Evolutionary conservation across 2,113 vertebrate genomes (phyloP).

Genomic region (Gorilla gorilla): DNA sequence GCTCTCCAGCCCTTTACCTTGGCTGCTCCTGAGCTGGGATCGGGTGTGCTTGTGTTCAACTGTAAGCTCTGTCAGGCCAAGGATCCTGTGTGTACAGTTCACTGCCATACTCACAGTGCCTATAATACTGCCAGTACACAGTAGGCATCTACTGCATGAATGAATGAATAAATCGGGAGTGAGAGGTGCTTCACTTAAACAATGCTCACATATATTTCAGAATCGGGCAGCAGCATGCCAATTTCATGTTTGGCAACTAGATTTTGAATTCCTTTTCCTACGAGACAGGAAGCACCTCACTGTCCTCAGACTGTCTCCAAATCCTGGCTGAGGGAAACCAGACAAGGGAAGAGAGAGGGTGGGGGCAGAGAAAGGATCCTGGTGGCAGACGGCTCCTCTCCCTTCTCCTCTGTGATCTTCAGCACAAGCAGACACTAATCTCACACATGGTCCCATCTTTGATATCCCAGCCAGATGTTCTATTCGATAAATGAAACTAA

Average conservation of each 20-base stretch:
- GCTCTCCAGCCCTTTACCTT: background rate
- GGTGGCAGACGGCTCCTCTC: constrained; percentile 28
- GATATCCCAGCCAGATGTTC: constrained; percentile 76
- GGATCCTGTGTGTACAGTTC: background rate
- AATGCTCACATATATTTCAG: accelerated
- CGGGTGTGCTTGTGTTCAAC: background rate
- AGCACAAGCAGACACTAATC: constrained; percentile 73
- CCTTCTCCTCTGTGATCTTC: constrained; percentile 58
- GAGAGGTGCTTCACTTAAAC: background rate
- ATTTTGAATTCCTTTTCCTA: constrained; percentile 56
- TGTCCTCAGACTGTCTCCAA: constrained; percentile 58
- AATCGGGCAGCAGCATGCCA: background rate
- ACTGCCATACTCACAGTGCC: background rate
- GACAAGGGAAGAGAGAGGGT: background rate
- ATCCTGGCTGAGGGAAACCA: background rate
- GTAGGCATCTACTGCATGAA: accelerated
- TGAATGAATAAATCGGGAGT: accelerated
- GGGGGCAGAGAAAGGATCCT: background rate
- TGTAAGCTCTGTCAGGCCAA: background rate
- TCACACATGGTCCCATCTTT: constrained; percentile 55
- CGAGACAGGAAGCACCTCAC: constrained; percentile 42
- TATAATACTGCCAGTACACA: accelerated
- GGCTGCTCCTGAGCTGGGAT: background rate
- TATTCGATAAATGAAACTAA: constrained; percentile 73
- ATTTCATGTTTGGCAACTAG: background rate